Evolutionary conservation across 1,140 invertebrate species (phyloP).

Genomic region (Drosophila obscura): DNA sequence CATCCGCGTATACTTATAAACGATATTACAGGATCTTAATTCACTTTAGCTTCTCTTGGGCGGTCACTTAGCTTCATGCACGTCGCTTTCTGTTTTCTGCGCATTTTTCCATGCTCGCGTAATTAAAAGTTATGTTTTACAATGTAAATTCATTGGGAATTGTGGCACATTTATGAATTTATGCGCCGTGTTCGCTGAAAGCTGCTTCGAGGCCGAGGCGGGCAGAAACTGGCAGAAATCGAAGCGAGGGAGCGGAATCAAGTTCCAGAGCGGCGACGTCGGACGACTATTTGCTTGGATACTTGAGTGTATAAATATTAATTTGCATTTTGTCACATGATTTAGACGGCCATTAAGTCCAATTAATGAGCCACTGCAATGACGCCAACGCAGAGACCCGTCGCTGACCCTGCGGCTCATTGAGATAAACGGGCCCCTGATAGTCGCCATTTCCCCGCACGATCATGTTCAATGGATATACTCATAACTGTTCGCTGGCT

Average conservation of each 20-base stretch:
- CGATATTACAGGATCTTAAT: neutral
- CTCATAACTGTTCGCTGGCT: neutral
- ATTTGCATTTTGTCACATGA: slow-evolving; percentile 75
- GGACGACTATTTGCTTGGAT: slow-evolving; percentile 13
- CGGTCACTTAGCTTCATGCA: slow-evolving; percentile 14
- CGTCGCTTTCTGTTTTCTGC: slow-evolving; percentile 25
- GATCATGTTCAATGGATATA: neutral
- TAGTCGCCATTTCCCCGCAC: neutral
- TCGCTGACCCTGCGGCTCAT: slow-evolving; percentile 18
- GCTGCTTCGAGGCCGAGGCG: slow-evolving; percentile 23
- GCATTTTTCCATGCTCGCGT: slow-evolving; percentile 34
- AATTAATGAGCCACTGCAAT: slow-evolving; percentile 65
- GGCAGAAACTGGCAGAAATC: neutral
- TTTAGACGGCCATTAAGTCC: slow-evolving; percentile 61
- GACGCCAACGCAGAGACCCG: neutral
- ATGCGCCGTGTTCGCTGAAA: slow-evolving; percentile 38
- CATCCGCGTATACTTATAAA: neutral
- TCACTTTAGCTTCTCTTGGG: slow-evolving; percentile 4
- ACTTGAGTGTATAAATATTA: slow-evolving; percentile 60
- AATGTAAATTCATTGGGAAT: slow-evolving; percentile 51
- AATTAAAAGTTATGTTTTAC: slow-evolving; percentile 70
- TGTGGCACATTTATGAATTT: slow-evolving; percentile 61
- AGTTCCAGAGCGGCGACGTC: slow-evolving; percentile 28
- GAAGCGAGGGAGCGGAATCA: slow-evolving; percentile 10
- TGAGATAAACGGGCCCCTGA: slow-evolving; percentile 37